These are phyloP conservation scores for Drosophila trichaetosa DNA, from an alignment of 2,888 invertebrate genomes.

Conservation along the genomic window DNA sequence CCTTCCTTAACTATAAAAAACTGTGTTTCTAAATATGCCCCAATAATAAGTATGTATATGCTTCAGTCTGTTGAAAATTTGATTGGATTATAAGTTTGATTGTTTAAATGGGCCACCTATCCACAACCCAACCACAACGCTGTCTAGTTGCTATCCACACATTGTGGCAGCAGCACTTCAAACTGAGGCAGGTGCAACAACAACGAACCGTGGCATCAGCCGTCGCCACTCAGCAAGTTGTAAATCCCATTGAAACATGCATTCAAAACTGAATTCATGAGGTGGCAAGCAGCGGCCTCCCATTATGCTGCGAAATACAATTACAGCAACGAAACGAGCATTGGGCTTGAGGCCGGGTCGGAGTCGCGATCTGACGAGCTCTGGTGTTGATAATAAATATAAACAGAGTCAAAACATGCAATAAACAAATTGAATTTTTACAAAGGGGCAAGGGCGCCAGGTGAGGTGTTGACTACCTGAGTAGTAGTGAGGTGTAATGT, in stretches of 20 bases:
- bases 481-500: background rate
- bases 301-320: conserved; percentile 66
- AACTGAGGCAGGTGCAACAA: conserved; percentile 19
- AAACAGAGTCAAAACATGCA: conserved; percentile 74
- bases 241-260: conserved; percentile 58
- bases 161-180: conserved; percentile 62
- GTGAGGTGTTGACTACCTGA: background rate
- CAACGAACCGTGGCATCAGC: conserved; percentile 23
- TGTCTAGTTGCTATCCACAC: conserved; percentile 44
- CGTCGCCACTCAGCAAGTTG: conserved; percentile 42
- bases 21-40: background rate
- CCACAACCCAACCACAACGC: conserved; percentile 49
- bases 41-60: background rate
- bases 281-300: conserved; percentile 18
- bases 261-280: conserved; percentile 1
- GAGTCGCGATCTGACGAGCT: conserved; percentile 8
- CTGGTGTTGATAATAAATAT: conserved; percentile 75
- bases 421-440: conserved; percentile 78
- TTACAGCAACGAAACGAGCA: conserved; percentile 55
- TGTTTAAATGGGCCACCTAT: conserved; percentile 1
- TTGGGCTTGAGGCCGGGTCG: conserved; percentile 7
- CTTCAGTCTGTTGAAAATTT: background rate
- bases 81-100: background rate
- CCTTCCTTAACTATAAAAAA: background rate
- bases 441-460: background rate